Base-by-base conservation (phyloP, 2,888 invertebrate genomes). In the Synanthedon tipuliformis region DNA sequence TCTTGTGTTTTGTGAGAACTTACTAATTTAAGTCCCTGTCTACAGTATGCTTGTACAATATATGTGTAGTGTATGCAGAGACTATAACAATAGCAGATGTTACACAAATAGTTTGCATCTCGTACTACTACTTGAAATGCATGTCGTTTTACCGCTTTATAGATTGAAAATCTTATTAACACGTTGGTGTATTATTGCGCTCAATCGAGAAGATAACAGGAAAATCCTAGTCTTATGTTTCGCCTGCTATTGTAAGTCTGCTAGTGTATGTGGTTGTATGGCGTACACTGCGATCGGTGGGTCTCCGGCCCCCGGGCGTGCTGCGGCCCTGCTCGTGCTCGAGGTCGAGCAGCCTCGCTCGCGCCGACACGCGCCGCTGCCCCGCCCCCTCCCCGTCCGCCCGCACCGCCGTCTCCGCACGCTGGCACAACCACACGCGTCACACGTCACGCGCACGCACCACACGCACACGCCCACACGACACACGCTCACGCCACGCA, bases 281-380 rank as follows among this genome's bases (percentile, higher is more conserved):
- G 68, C 56, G 58, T 45, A 61, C 59, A 49, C 56, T 51, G 57
- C 51, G 56, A 48, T 55, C 51, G 54, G 55, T 52, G 59, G 73
- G 75, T 56, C 72, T 73, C 53, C 74, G 69, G 58, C 76, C 78
- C 69, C 82, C 81, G 57, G 88, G 88, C 73, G 88, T 88, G 79
- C 86, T 85, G 74, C 86, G 81, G 61, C 87, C 88, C 66, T 79
- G 78, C 73, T 82, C 85, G 67, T 78, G 83, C 77, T 88, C 88
- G 66, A 78, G 77, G 64, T 88, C 88, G 62, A 88, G 79, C 60
- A 88, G 82, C 15, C 83, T 79, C 61, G 87, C 83, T 55, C 84
- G 80, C 64, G 77, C 77, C 61, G 76, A 74, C 51, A 64, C 53
- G 57, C 53, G 64, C 60, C 62, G 60, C 66, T 58, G 60, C 63